Evolutionary conservation across 2,888 invertebrate species (phyloP), one percentile per base, ranked within the genome.

Genomic region (Troides aeacus): DNA sequence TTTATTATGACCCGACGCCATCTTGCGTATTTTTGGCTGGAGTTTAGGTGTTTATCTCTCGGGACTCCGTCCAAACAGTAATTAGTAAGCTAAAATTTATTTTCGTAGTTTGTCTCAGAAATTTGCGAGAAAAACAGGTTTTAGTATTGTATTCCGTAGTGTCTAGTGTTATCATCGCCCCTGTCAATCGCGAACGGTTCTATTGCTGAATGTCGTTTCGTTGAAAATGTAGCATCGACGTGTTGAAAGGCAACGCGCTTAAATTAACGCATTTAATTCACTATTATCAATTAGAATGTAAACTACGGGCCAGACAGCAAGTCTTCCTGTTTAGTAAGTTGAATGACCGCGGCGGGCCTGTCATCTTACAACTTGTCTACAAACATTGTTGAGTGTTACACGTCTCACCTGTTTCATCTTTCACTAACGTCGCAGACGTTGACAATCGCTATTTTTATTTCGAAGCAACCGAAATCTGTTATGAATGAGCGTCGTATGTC

Each of bases 1-100:
- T 92, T 92, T 92, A 92, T 92, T 92, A 92, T 91, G 91, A 92
- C 90, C 83, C 88, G 91, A 87, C 92, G 92, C 92, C 92, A 90
- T 92, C 88, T 90, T 88, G 87, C 89, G 88, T 92, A 92, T 92
- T 92, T 92, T 92, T 90, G 90, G 92, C 90, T 85, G 90, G 83
- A 85, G 90, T 88, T 90, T 90, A 87, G 91, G 89, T 90, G 90
- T 92, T 92, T 90, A 92, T 91, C 91, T 90, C 85, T 87, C 91
- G 92, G 92, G 92, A 90, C 86, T 86, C 84, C 82, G 90, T 90
- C 92, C 92, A 92, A 92, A 84, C 83, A 84, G 88, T 90, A 92
- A 92, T 92, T 92, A 92, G 90, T 86, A 83, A 84, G 85, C 84
- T 85, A 84, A 81, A 81, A 85, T 85, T 86, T 88, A 89, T 90